Conservation (phyloP, 2,113 vertebrate species). For the Atherinomorus stipes region DNA sequence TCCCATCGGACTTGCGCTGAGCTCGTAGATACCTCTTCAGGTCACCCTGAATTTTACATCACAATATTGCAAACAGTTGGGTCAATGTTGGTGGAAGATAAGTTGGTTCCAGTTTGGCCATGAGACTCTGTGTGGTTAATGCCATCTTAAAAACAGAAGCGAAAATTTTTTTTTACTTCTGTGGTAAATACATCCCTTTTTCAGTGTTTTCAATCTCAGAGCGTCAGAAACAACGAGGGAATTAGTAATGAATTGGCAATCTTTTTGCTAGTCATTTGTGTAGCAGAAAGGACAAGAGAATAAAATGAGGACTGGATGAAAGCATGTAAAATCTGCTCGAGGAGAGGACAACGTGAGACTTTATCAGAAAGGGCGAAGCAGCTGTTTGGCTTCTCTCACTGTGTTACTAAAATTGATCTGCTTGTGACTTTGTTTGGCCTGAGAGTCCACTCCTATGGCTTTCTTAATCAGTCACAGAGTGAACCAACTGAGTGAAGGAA, state of each 20-base stretch:
- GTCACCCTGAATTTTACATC: constrained; percentile 84
- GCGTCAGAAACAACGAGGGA: constrained; percentile 33
- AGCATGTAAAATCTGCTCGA: constrained; percentile 38
- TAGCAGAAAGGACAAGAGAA: constrained; percentile 38
- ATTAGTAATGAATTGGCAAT: constrained; percentile 55
- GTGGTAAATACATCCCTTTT: constrained; percentile 41
- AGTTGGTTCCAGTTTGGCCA: neutral
- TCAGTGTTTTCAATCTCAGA: constrained; percentile 40
- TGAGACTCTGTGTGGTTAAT: neutral
- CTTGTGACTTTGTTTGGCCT: constrained; percentile 46
- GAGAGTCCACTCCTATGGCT: constrained; percentile 42
- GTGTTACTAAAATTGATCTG: constrained; percentile 55
- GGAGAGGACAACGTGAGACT: constrained; percentile 37
- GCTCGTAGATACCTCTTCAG: constrained; percentile 91
- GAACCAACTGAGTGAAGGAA: constrained; percentile 15
- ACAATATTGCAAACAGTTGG: constrained; percentile 16
- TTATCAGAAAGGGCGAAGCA: constrained; percentile 22
- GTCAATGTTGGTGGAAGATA: neutral
- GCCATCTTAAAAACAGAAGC: constrained; percentile 24
- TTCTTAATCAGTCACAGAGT: constrained; percentile 57
- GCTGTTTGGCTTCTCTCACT: constrained; percentile 34
- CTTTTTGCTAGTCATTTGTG: constrained; percentile 46
- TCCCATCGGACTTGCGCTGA: constrained; percentile 89
- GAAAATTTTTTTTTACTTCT: constrained; percentile 26
- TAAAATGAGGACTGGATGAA: constrained; percentile 41